These are phyloP conservation scores for Pachycephus smyrnensis DNA, from an alignment of 2,888 invertebrate genomes.

Conservation along the genomic window DNA sequence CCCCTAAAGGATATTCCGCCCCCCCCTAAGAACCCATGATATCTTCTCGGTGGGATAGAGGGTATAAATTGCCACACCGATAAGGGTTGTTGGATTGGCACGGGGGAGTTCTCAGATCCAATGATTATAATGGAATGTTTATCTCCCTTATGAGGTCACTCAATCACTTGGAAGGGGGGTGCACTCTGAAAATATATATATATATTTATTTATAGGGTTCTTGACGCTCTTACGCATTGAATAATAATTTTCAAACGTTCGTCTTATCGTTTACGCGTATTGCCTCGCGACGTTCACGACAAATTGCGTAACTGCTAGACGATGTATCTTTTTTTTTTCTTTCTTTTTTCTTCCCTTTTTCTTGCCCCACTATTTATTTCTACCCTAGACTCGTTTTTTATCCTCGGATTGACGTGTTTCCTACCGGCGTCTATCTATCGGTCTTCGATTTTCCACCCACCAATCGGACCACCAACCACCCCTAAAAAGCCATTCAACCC, in stretches of 20 bases:
- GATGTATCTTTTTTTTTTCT: background rate
- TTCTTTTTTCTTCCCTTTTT: background rate
- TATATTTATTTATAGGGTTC: background rate
- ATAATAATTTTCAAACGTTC: background rate
- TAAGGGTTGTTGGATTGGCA: slow-evolving; percentile 13
- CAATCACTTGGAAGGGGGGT: slow-evolving; percentile 8
- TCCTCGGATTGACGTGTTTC: slow-evolving; percentile 25
- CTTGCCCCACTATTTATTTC: background rate
- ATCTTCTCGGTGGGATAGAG: background rate
- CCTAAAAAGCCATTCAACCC: slow-evolving; percentile 29
- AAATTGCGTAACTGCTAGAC: slow-evolving; percentile 3
- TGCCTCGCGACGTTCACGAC: slow-evolving; percentile 1
- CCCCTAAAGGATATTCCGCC: too few species aligned
- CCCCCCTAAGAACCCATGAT: background rate
- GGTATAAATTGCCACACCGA: too few species aligned
- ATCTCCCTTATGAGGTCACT: slow-evolving; percentile 16
- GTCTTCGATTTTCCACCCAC: slow-evolving; percentile 25
- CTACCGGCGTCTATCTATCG: slow-evolving; percentile 38
- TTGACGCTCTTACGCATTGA: background rate
- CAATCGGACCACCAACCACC: slow-evolving; percentile 36
- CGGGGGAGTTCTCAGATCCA: slow-evolving; percentile 20
- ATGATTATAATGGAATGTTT: slow-evolving; percentile 25
- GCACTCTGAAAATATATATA: too few species aligned
- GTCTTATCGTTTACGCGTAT: background rate
- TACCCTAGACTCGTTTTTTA: background rate